phyloP scores from a whole-genome alignment of 2,113 vertebrate species.

The Heliornis fulica region DNA sequence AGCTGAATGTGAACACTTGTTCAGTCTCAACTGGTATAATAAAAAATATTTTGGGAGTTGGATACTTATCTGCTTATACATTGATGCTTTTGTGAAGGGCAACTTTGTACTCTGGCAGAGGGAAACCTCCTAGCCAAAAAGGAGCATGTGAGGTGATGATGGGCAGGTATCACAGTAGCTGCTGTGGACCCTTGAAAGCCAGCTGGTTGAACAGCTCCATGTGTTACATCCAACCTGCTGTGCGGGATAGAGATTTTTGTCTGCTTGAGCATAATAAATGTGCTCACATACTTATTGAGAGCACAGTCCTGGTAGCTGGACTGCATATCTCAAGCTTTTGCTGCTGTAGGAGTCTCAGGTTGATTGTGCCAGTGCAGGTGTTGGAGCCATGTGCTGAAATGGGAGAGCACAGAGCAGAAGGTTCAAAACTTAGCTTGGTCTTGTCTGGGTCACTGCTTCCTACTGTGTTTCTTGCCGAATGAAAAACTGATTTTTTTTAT shows the following conservation, averaged over 20 bases:
- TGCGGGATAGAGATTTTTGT: neutral
- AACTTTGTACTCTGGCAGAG: neutral
- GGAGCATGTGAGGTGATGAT: neutral
- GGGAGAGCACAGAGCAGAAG: neutral
- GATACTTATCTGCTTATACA: neutral
- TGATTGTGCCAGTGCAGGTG: neutral
- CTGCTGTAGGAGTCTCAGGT: neutral
- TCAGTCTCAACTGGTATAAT: neutral
- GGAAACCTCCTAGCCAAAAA: neutral
- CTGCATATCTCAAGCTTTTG: neutral
- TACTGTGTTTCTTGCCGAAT: neutral
- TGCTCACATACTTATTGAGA: neutral
- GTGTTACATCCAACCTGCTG: neutral
- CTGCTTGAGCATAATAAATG: neutral
- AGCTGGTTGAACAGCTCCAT: neutral
- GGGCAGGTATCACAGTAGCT: neutral
- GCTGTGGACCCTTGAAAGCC: neutral
- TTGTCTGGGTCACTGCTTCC: neutral
- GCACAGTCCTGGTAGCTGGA: neutral
- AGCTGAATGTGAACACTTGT: neutral
- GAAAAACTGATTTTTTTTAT: neutral
- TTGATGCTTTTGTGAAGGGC: neutral
- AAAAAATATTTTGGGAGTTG: neutral
- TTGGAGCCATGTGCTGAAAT: neutral
- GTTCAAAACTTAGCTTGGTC: neutral